phyloP scores from a whole-genome alignment of 2,888 invertebrate species.

The Cryptus viduatorius region DNA sequence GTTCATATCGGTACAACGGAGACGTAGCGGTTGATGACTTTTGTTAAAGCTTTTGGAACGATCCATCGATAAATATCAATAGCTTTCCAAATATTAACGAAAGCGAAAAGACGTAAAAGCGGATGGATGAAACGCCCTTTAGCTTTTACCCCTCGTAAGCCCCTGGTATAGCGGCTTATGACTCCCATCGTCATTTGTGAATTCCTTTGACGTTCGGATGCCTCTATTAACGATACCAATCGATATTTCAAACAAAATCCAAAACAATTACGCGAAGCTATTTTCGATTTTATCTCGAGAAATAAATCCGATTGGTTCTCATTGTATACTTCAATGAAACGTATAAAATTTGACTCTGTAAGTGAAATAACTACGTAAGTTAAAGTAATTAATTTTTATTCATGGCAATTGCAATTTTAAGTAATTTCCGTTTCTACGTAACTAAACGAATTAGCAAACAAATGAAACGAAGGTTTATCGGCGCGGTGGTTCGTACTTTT shows the following conservation, averaged over 20 bases:
- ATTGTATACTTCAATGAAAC: too few species aligned
- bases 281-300: too few species aligned
- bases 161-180: too few species aligned
- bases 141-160: not conserved
- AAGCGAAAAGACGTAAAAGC: not conserved
- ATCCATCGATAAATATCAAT: not conserved
- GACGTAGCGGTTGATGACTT: slow-evolving; percentile 2
- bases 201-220: not conserved
- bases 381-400: not conserved
- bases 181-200: not conserved
- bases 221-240: not conserved
- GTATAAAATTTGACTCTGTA: too few species aligned
- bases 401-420: not conserved
- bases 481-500: slow-evolving; percentile 30
- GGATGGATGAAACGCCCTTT: not conserved
- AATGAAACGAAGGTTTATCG: not conserved
- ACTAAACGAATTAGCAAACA: not conserved
- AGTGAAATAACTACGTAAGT: too few species aligned
- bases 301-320: too few species aligned
- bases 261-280: too few species aligned
- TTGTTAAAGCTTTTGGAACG: not conserved
- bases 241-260: not conserved
- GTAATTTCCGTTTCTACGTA: not conserved
- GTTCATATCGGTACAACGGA: not conserved
- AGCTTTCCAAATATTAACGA: not conserved